Percentiles rank a stretch among this genome's conserved stretches.
These are phyloP conservation scores for Poicephalus gulielmi DNA, from an alignment of 2,113 vertebrate species.

Conservation along the genomic window DNA sequence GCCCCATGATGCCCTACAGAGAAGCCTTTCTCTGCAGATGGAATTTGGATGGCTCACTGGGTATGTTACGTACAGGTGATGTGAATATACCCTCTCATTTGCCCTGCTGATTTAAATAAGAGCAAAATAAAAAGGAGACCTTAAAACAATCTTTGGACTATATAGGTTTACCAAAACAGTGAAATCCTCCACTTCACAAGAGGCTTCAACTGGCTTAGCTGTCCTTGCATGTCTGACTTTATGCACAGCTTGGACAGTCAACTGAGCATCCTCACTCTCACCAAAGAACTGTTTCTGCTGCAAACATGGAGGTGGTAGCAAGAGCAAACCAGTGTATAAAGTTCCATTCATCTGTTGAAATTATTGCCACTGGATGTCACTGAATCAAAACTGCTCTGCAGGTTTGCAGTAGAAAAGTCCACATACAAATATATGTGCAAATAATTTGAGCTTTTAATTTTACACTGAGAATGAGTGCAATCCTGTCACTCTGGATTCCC, in stretches of 20 bases:
- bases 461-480: neutral
- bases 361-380: rapidly evolving
- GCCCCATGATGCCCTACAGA: neutral
- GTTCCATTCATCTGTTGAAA: neutral
- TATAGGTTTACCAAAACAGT: neutral
- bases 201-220: neutral
- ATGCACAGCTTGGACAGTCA: neutral
- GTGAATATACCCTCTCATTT: neutral
- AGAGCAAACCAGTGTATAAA: neutral
- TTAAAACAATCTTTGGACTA: neutral
- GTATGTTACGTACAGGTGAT: neutral
- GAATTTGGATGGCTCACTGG: neutral
- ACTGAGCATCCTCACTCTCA: neutral
- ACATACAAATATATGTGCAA: neutral
- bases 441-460: neutral
- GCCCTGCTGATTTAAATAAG: neutral
- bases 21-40: neutral
- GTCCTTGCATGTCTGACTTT: neutral
- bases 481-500: neutral
- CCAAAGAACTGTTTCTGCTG: neutral
- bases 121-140: neutral
- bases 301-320: neutral
- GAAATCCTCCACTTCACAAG: neutral
- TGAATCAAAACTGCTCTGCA: neutral
- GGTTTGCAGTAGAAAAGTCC: neutral